Conservation (phyloP, 2,888 invertebrate genomes). For the Pycnomerus fuliginosus region DNA sequence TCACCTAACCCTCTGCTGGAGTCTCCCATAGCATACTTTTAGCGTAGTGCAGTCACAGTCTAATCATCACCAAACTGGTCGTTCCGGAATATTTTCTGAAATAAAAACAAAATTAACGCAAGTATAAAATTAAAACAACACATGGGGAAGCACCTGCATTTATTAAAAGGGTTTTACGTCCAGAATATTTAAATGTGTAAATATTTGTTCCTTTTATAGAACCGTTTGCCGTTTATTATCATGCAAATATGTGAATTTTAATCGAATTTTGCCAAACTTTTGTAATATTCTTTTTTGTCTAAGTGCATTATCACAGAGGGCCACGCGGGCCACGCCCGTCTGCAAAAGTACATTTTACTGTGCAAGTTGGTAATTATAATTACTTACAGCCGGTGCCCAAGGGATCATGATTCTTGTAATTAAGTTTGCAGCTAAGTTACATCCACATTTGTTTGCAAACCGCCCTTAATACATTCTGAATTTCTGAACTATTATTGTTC, state of each 20-base stretch:
- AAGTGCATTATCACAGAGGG: not conserved
- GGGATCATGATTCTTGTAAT: constrained; percentile 42
- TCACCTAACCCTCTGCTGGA: constrained; percentile 5
- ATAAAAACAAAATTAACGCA: constrained; percentile 10
- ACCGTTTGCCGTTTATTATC: too few relatives aligned
- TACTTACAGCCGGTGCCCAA: constrained; percentile 42
- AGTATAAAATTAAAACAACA: constrained; percentile 10
- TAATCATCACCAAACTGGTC: constrained; percentile 4
- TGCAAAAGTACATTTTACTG: constrained; percentile 31
- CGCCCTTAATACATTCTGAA: constrained; percentile 34
- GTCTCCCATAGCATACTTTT: constrained; percentile 8
- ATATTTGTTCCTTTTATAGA: not conserved
- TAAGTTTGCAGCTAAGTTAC: constrained; percentile 41
- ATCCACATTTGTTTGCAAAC: constrained; percentile 37
- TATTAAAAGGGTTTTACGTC: constrained; percentile 10
- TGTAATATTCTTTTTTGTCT: too few relatives aligned
- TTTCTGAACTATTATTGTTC: constrained; percentile 33
- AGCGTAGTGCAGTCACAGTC: constrained; percentile 11
- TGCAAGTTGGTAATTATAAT: constrained; percentile 37
- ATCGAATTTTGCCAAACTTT: too few relatives aligned
- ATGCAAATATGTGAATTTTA: too few relatives aligned
- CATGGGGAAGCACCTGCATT: constrained; percentile 10
- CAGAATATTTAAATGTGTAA: not conserved
- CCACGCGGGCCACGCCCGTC: constrained; percentile 20
- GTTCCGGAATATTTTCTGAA: constrained; percentile 10